Conservation (phyloP, 2,888 invertebrate genomes). For the Cataglyphis cursor region DNA sequence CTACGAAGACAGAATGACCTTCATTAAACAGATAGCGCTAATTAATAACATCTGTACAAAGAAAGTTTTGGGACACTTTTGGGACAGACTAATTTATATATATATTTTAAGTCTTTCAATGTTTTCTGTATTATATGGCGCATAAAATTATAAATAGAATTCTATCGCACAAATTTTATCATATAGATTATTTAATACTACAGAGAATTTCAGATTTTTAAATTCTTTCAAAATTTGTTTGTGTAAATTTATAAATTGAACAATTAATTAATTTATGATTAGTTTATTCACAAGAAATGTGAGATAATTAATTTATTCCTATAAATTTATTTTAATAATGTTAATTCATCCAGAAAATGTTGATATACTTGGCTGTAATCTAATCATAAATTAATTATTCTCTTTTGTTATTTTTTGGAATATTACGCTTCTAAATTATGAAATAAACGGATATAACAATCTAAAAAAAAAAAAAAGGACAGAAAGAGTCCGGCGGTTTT, state of each 20-base stretch:
- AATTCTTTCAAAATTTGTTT: neutral
- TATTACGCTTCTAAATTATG: neutral
- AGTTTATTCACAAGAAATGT: neutral
- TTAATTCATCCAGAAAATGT: neutral
- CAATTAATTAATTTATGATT: neutral
- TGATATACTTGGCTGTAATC: neutral
- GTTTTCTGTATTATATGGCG: neutral
- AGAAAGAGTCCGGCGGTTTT: slow-evolving; percentile 30
- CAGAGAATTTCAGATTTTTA: neutral
- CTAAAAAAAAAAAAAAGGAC: neutral
- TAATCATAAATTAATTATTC: neutral
- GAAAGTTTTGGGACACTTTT: no score
- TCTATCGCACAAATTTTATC: neutral
- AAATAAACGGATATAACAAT: slow-evolving; percentile 7
- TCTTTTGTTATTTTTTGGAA: neutral
- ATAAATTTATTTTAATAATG: neutral
- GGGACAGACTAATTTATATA: neutral
- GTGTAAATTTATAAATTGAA: neutral
- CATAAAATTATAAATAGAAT: neutral
- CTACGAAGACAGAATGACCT: no score
- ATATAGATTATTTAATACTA: neutral
- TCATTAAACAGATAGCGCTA: no score
- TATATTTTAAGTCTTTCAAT: neutral
- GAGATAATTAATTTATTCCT: neutral
- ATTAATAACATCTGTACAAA: no score